Base-by-base conservation (phyloP, 2,888 invertebrate genomes). In the Sericinus montela region DNA sequence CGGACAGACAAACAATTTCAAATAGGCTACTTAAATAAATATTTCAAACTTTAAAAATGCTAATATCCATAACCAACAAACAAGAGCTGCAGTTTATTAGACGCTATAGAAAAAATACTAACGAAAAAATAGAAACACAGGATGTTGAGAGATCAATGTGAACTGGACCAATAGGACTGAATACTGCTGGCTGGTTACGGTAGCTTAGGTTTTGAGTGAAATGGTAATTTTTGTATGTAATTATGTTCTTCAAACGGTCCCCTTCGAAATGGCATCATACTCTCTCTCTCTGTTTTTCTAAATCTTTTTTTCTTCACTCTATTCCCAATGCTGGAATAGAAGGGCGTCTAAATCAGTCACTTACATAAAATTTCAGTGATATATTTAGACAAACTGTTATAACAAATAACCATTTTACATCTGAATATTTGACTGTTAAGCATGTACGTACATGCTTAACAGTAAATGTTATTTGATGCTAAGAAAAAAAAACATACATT, bases 21-120 rank as follows among this genome's bases (percentile, higher is more conserved):
- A 76, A 78, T 72, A 72, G 68, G 63, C 78, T 77, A 78, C 82
- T 74, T 75, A 74, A 77, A 78, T 75, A 76, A 67, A 75, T 78
- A 75, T 79, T 76, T 77, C 72, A 73, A 60, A 60, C 51, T 66
- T n/a, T 65, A 59, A 70, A 76, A 75, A 79, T 78, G 76, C 66
- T 69, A 76, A 71, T 69, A 52, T 10, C 1, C 9, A 1, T 16
- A 16, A 28, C 51, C 50, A 48, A 41, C 14, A 16, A 38, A 44
- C 43, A 5, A 35, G 53, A 42, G 32, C 49, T 34, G 52, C 40
- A 30, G 37, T 43, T 34, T 51, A 52, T 49, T 39, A 46, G 38
- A 45, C 30, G 51, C 35, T 55, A 56, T 55, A 54, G 52, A 53
- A 56, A 56, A 39, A 57, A 46, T 13, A 52, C 51, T 28, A n/a